These are phyloP conservation scores for Porites divaricata DNA, from an alignment of 92 coral and sea anemone species.

Conservation along the genomic window DNA sequence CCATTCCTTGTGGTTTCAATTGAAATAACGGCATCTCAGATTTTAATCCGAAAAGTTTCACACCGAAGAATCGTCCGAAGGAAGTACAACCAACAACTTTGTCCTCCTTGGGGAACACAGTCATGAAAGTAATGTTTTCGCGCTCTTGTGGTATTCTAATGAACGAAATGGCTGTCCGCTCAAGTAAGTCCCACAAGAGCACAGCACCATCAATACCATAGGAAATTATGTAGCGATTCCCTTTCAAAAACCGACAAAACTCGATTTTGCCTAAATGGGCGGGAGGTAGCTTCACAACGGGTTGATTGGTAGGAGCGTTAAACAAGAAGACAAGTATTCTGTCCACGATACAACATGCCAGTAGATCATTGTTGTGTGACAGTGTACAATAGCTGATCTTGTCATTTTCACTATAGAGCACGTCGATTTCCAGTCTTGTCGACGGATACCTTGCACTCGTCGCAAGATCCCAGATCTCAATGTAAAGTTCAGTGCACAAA, in stretches of 20 bases:
- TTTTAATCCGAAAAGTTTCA: background rate
- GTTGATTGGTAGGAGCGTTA: background rate
- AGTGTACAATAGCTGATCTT: constrained; percentile 3
- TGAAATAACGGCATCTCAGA: background rate
- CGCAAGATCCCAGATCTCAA: constrained; percentile 5
- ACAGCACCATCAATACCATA: constrained; percentile 24
- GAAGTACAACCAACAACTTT: constrained; percentile 1
- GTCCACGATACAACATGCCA: constrained; percentile 2
- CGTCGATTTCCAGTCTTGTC: background rate
- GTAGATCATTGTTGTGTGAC: background rate
- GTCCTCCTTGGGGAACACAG: background rate
- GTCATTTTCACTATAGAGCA: background rate
- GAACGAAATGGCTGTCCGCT: constrained; percentile 31
- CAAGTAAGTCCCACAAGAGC: constrained; percentile 23
- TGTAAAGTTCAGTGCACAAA: background rate
- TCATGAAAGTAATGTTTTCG: constrained; percentile 1
- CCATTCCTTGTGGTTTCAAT: background rate
- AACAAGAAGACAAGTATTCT: background rate
- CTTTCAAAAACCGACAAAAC: constrained; percentile 43
- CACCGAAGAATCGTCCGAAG: background rate
- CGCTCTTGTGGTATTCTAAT: background rate
- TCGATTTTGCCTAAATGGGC: constrained; percentile 36
- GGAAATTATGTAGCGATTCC: constrained; percentile 33
- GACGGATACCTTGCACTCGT: background rate
- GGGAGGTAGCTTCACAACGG: constrained; percentile 1